A percentile compares a stretch with the other conserved stretches of the same genome.
These are phyloP conservation scores for Exaiptasia diaphana DNA, from an alignment of 64 coral and sea anemone genomes.

Conservation along the genomic window DNA sequence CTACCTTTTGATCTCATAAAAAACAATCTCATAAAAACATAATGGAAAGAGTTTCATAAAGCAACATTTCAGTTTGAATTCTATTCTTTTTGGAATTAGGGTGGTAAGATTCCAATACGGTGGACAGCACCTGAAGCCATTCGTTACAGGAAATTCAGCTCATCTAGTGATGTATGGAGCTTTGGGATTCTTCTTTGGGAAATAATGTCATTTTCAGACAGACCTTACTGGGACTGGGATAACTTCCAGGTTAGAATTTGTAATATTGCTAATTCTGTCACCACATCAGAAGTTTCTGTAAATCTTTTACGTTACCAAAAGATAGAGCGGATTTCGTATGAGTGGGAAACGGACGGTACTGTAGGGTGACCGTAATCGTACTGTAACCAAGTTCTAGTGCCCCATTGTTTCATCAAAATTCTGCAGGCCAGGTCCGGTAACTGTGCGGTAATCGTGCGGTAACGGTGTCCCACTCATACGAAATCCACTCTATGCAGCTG, in stretches of 20 bases:
- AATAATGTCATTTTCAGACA: slow-evolving; percentile 72
- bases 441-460: no score
- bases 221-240: slow-evolving; percentile 77
- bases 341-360: neutral
- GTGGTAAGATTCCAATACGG: slow-evolving; percentile 73
- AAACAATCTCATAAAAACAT: no score
- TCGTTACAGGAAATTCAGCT: slow-evolving; percentile 54
- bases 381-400: neutral
- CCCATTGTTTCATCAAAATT: no score
- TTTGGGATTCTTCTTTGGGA: slow-evolving; percentile 80
- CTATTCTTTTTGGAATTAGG: no score
- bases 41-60: no score
- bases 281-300: no score
- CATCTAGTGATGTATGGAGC: slow-evolving; percentile 79
- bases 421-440: neutral
- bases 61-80: no score
- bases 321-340: neutral
- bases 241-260: slow-evolving; percentile 34
- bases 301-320: neutral
- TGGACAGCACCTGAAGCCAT: slow-evolving; percentile 80
- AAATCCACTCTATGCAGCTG: no score
- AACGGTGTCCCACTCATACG: no score
- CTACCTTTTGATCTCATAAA: no score
- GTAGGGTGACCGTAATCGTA: neutral
- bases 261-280: neutral